A percentile compares a stretch with the other conserved stretches of the same genome.
phyloP scores from a whole-genome alignment of 2,797 vertebrate genomes.

The Picus viridis region DNA sequence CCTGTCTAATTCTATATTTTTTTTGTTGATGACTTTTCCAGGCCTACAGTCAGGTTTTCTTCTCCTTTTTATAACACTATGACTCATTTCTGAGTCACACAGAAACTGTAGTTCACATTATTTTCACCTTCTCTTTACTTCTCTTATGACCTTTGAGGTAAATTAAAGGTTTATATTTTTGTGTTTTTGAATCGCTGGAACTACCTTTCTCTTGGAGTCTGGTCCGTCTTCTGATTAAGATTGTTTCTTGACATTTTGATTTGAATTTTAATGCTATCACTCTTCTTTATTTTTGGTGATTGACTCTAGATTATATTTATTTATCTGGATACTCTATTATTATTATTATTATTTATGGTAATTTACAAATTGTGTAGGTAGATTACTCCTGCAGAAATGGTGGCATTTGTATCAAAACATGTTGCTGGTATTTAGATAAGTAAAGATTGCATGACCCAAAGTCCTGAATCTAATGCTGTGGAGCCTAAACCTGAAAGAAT shows the following conservation, averaged over 20 bases:
- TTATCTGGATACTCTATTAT: background rate
- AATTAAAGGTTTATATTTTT: background rate
- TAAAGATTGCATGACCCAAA: background rate
- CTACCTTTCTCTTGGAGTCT: background rate
- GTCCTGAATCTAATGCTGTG: background rate
- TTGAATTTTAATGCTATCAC: conserved; percentile 3
- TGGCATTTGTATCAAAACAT: background rate
- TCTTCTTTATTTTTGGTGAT: background rate
- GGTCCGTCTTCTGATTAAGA: background rate
- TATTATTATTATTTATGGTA: background rate
- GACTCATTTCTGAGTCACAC: background rate
- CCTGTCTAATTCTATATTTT: background rate
- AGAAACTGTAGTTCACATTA: background rate
- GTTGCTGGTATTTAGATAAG: background rate
- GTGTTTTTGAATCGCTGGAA: background rate
- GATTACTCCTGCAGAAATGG: background rate
- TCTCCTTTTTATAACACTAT: background rate
- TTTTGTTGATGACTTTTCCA: background rate
- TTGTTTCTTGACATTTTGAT: conserved; percentile 21
- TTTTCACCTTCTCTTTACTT: conserved; percentile 16
- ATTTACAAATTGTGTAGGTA: background rate
- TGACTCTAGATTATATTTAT: conserved; percentile 1
- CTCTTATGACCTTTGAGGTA: background rate
- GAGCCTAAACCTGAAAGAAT: conserved; percentile 22
- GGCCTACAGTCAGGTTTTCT: background rate